phyloP scores from a whole-genome alignment of 1,140 invertebrate species.

The Lepidotrigona ventralis region DNA sequence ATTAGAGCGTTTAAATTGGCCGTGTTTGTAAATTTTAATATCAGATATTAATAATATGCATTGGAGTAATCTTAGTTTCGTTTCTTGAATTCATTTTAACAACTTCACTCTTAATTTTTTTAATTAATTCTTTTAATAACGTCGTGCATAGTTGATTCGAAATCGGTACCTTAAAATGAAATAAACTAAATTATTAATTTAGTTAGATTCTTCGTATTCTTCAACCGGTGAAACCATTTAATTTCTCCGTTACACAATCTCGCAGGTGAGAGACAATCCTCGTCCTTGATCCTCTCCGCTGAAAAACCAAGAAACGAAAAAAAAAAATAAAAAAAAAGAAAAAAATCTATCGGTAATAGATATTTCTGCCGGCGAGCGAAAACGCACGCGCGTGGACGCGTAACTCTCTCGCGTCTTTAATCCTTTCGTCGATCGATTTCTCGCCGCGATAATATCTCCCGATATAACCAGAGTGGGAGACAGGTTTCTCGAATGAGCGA shows the following conservation, averaged over 20 bases:
- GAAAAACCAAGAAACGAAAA: not conserved
- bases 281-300: not conserved
- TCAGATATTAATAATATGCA: too few species aligned
- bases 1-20: not conserved
- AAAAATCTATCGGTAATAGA: not conserved
- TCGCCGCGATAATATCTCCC: constrained; percentile 43
- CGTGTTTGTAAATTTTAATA: not conserved
- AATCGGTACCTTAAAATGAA: too few species aligned
- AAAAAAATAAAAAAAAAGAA: not conserved
- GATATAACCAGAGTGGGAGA: constrained; percentile 43
- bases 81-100: too few species aligned
- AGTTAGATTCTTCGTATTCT: too few species aligned
- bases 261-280: not conserved
- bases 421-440: constrained; percentile 55
- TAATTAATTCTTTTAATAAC: too few species aligned
- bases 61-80: too few species aligned
- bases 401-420: constrained; percentile 15
- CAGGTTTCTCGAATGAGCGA: constrained; percentile 55
- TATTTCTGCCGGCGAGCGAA: not conserved
- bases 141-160: too few species aligned
- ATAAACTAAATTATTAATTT: too few species aligned
- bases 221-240: not conserved
- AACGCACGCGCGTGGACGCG: not conserved
- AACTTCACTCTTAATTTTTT: too few species aligned
- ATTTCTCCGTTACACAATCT: not conserved